These are phyloP conservation scores for Crotalus helleri DNA, from an alignment of 2,113 vertebrate species.

Conservation along the genomic window DNA sequence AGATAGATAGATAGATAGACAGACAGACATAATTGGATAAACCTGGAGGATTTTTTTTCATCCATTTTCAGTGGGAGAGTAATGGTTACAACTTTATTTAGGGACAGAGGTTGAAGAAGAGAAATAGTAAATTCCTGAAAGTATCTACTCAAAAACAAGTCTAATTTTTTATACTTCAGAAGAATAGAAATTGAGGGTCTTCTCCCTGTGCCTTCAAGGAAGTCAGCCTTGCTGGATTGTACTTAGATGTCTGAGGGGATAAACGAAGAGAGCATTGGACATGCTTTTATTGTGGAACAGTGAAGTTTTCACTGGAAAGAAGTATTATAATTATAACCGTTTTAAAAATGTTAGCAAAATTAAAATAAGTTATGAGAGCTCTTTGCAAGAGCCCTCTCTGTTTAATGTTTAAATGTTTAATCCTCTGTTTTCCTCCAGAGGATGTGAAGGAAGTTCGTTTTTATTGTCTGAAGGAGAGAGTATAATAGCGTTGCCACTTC, in stretches of 20 bases:
- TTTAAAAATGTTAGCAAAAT: background rate
- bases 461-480: background rate
- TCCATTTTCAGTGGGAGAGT: background rate
- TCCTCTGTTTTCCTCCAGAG: background rate
- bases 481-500: background rate
- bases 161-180: too few relatives aligned
- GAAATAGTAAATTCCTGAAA: background rate
- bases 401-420: constrained; percentile 6
- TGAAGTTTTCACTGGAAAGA: background rate
- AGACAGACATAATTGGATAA: background rate
- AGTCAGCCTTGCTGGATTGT: background rate
- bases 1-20: too few relatives aligned
- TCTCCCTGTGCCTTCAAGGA: background rate
- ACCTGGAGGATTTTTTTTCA: background rate
- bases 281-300: background rate
- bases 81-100: background rate
- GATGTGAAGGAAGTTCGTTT: background rate
- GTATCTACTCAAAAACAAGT: background rate
- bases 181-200: background rate
- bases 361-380: background rate
- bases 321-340: background rate
- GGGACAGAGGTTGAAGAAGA: background rate
- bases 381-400: background rate
- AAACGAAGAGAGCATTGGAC: background rate
- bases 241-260: background rate